These are phyloP conservation scores for Sesamia nonagrioides DNA, from an alignment of 1,140 invertebrate genomes.

Conservation along the genomic window DNA sequence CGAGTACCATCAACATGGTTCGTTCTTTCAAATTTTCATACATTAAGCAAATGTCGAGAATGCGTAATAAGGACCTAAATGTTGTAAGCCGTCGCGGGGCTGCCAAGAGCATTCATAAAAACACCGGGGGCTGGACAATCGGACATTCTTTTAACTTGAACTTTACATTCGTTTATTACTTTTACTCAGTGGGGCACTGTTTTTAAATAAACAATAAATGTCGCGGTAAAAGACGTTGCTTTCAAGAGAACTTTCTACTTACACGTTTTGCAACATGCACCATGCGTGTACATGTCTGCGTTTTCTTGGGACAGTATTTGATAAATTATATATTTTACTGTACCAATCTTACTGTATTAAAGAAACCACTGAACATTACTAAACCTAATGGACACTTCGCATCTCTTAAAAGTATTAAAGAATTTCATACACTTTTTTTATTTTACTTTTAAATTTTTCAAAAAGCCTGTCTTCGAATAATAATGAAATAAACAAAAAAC, in stretches of 20 bases:
- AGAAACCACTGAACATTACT: neutral
- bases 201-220: constrained; percentile 36
- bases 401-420: neutral
- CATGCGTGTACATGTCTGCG: constrained; percentile 4
- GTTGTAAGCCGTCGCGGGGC: constrained; percentile 78
- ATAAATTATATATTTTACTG: neutral
- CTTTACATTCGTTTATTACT: constrained; percentile 45
- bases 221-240: neutral
- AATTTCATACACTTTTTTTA: neutral
- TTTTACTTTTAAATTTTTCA: neutral
- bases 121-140: constrained; percentile 71
- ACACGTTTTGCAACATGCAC: constrained; percentile 15
- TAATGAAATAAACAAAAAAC: no score
- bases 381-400: neutral
- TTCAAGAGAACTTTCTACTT: constrained; percentile 1
- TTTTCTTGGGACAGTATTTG: constrained; percentile 12
- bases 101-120: constrained; percentile 75
- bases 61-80: constrained; percentile 84
- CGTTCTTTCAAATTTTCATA: constrained; percentile 87
- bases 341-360: neutral
- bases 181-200: constrained; percentile 11
- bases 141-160: constrained; percentile 48
- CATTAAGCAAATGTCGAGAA: constrained; percentile 87
- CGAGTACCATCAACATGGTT: constrained; percentile 86
- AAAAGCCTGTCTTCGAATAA: neutral